These are phyloP conservation scores for Callocephalon fimbriatum DNA, from an alignment of 2,113 vertebrate genomes.

Conservation along the genomic window DNA sequence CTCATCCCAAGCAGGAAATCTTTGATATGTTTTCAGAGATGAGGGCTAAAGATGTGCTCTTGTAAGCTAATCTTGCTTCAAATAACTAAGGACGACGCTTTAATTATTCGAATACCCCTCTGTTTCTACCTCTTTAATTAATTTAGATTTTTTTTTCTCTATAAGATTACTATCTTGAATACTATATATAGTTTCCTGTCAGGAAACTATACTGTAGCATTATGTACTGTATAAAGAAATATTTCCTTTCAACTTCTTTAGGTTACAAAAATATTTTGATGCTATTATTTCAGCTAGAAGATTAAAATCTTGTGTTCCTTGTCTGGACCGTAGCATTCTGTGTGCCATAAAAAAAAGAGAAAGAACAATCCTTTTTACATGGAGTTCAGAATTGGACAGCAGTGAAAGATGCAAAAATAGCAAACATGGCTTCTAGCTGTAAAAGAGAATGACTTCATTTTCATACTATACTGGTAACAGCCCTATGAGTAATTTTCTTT, in stretches of 20 bases:
- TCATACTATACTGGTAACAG: neutral
- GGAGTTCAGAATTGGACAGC: neutral
- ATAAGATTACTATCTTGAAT: neutral
- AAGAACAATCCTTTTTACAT: neutral
- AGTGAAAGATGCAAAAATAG: neutral
- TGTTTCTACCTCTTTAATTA: neutral
- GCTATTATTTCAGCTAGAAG: neutral
- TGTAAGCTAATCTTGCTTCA: neutral
- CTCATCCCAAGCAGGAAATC: neutral
- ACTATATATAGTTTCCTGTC: neutral
- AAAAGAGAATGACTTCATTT: conserved; percentile 1
- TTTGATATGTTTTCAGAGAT: neutral
- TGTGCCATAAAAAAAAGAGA: neutral
- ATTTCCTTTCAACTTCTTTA: neutral
- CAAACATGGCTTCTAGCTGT: neutral
- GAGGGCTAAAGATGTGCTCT: neutral
- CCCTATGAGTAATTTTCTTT: neutral
- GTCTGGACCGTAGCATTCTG: neutral
- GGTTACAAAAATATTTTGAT: neutral
- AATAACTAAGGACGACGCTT: neutral
- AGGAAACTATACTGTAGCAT: neutral
- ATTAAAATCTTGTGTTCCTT: neutral
- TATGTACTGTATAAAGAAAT: neutral
- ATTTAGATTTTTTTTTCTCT: neutral
- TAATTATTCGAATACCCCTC: neutral